Conservation (phyloP, 2,113 vertebrate genomes). For the Gobio gobio region DNA sequence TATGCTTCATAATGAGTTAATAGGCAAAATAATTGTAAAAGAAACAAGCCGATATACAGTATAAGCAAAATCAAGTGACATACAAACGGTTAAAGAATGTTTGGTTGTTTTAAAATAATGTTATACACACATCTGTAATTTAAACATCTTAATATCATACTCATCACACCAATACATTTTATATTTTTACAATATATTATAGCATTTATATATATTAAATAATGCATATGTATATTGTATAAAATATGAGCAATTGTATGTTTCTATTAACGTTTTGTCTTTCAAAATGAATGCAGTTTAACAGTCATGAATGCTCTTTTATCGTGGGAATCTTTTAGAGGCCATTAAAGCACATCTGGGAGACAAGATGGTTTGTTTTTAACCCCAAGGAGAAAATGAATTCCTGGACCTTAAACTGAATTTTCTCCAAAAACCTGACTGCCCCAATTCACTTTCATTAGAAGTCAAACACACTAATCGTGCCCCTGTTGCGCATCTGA, state of each 20-base stretch:
- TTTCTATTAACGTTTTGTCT: not conserved
- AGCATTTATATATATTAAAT: not conserved
- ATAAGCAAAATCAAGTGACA: not conserved
- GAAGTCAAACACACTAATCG: slow-evolving; percentile 78
- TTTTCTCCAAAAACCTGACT: slow-evolving; percentile 62
- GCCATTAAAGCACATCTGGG: slow-evolving; percentile 1
- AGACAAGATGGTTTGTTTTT: slow-evolving; percentile 61
- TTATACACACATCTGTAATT: not conserved
- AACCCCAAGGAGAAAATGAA: slow-evolving; percentile 68
- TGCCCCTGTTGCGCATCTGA: slow-evolving; percentile 74
- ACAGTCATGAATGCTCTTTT: not conserved
- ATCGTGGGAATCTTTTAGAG: not conserved
- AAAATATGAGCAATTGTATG: not conserved
- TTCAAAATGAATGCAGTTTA: not conserved
- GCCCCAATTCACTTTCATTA: slow-evolving; percentile 80
- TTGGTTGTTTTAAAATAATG: not conserved
- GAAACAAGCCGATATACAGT: not conserved
- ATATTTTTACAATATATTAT: no score
- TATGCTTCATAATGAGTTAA: slow-evolving; percentile 3
- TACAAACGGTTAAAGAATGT: not conserved
- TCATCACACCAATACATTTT: no score
- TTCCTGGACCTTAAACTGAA: slow-evolving; percentile 73
- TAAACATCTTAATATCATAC: not conserved
- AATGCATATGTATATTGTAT: not conserved
- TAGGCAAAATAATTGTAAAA: not conserved